phyloP scores from a whole-genome alignment of 1,140 invertebrate genomes.

The Drosophila littoralis region DNA sequence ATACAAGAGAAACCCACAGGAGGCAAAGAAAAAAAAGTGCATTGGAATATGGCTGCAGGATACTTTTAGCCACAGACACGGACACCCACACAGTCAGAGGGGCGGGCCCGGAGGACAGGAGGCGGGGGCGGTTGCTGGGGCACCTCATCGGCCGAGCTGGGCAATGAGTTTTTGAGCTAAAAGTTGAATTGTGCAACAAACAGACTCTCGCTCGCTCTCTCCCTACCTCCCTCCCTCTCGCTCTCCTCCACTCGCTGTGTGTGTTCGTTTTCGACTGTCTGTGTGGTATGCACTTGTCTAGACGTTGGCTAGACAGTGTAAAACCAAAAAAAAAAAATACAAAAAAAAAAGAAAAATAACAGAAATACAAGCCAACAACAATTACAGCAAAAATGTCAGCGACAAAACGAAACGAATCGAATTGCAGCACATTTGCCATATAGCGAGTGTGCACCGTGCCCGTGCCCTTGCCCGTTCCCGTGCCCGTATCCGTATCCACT shows the following conservation, averaged over 20 bases:
- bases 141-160: slow-evolving; percentile 39
- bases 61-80: slow-evolving; percentile 51
- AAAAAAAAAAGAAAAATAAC: slow-evolving; percentile 37
- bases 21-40: slow-evolving; percentile 34
- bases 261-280: slow-evolving; percentile 64
- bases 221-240: slow-evolving; percentile 5
- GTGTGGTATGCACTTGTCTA: slow-evolving; percentile 83
- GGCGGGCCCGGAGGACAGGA: background rate
- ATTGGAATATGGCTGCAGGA: slow-evolving; percentile 73
- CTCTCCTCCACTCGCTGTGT: slow-evolving; percentile 25
- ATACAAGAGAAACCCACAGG: slow-evolving; percentile 32
- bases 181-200: slow-evolving; percentile 83
- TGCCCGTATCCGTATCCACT: background rate
- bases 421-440: slow-evolving; percentile 71
- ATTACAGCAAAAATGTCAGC: slow-evolving; percentile 73
- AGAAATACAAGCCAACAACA: slow-evolving; percentile 55
- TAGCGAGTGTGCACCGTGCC: slow-evolving; percentile 6
- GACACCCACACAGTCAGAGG: slow-evolving; percentile 20
- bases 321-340: slow-evolving; percentile 59
- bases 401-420: slow-evolving; percentile 77
- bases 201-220: slow-evolving; percentile 23
- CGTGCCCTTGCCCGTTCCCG: background rate
- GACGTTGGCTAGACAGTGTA: slow-evolving; percentile 83
- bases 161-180: slow-evolving; percentile 80
- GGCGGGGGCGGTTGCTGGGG: slow-evolving; percentile 10